Evolutionary conservation across 1,140 invertebrate genomes (phyloP), one percentile per base, ranked within the genome.

Genomic region (Pteromalus puparum): DNA sequence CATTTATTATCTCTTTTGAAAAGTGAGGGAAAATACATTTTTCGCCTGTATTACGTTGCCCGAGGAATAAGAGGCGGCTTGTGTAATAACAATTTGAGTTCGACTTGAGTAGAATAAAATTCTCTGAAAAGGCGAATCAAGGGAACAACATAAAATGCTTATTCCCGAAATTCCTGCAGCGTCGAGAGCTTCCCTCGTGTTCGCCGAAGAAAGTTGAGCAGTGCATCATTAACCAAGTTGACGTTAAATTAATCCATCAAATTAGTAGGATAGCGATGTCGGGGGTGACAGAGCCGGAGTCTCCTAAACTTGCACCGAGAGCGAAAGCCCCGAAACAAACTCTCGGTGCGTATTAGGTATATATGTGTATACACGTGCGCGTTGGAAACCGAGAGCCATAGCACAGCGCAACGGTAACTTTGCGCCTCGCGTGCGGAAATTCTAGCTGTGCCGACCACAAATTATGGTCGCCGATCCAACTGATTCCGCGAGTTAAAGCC

Each of bases 281-380:
- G 48, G 7, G n/a, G 34, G 24, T 26, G 34, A 74, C 4, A 74
- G 73, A 46, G 34, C 21, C 13, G 46, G 73, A 46, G 73, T 46
- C 7, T 26, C 28, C 84, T 53, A 26, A 68, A 80, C 30, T 80
- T 80, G 67, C 34, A 21, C 13, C 74, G 83, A 70, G 76, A 85
- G 84, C 87, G 48, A 85, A 74, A 87, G 65, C 24, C 65, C 80
- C 72, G 77, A 79, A 78, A 67, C 67, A 28, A 87, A 46, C 80
- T 76, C 7, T 67, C 48, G n/a, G 67, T 72, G 67, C 26, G 1
- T 7, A 6, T 34, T 34, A 30, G 30, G 30, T 34, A 61, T n/a
- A 61, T 61, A 61, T 5, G 21, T n/a, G 5, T n/a, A 18, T 5
- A 6, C 30, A 0, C 30, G 3, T 5, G 30, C 30, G 30, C 30